These are phyloP conservation scores for Muscicapa comitata DNA, from an alignment of 2,797 vertebrate species.

Conservation along the genomic window DNA sequence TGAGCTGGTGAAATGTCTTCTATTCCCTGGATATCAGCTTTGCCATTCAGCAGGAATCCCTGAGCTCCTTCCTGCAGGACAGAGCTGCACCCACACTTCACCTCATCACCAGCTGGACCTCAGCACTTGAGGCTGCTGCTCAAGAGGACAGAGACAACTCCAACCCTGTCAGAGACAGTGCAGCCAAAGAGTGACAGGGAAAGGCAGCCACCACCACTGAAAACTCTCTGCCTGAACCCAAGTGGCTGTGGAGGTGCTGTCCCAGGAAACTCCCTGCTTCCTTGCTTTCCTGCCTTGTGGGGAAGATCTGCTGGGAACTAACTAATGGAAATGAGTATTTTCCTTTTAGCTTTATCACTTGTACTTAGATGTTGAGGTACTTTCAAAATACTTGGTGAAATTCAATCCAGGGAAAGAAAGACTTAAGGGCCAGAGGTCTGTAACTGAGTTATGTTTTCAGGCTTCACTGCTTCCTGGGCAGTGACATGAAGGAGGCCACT, in stretches of 20 bases:
- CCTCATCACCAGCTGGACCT: background rate
- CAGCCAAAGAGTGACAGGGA: background rate
- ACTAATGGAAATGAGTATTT: background rate
- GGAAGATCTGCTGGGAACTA: background rate
- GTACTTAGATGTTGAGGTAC: background rate
- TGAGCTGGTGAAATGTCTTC: background rate
- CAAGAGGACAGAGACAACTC: background rate
- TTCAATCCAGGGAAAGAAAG: background rate
- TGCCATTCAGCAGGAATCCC: background rate
- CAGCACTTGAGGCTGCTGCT: background rate
- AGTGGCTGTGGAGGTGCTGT: background rate
- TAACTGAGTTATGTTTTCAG: background rate
- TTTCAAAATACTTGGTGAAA: background rate
- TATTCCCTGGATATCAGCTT: background rate
- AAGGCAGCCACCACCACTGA: background rate
- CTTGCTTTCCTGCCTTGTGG: background rate
- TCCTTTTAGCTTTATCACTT: background rate
- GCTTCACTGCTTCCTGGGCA: background rate
- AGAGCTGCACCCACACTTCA: background rate
- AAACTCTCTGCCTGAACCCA: background rate
- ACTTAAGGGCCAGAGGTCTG: fast-evolving
- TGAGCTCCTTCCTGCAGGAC: background rate
- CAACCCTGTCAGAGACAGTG: background rate
- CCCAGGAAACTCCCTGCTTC: background rate
- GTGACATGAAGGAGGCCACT: background rate